Percentiles rank a stretch among this genome's conserved stretches.
Evolutionary conservation across 1,140 invertebrate species (phyloP).

Genomic region (Calycopis cecrops): DNA sequence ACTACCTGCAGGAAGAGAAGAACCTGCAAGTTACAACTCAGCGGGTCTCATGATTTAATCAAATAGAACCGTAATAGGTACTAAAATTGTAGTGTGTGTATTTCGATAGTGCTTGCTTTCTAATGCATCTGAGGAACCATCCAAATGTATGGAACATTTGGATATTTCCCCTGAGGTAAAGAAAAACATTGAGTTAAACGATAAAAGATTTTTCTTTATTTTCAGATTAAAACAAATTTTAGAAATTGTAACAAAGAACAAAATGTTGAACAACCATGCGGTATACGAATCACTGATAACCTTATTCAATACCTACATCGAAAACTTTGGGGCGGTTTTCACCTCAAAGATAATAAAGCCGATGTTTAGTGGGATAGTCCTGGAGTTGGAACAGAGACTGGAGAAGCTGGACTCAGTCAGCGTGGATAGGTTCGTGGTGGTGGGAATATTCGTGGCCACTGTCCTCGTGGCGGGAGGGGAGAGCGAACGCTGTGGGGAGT

Average conservation of each 20-base stretch:
- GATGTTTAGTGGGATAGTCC: constrained; percentile 54
- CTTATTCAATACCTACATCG: constrained; percentile 51
- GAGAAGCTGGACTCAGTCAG: constrained; percentile 59
- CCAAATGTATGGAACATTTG: too few relatives aligned
- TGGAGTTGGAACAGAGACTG: constrained; percentile 61
- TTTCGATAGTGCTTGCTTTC: too few relatives aligned
- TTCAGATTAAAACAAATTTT: constrained; percentile 61
- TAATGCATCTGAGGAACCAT: too few relatives aligned
- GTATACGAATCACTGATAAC: constrained; percentile 53
- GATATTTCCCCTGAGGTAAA: too few relatives aligned
- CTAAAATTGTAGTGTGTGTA: too few relatives aligned
- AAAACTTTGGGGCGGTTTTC: constrained; percentile 59
- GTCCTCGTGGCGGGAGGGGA: constrained; percentile 46
- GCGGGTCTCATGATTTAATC: too few relatives aligned
- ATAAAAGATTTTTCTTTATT: constrained; percentile 24
- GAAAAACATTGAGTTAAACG: too few relatives aligned
- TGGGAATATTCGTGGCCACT: constrained; percentile 64
- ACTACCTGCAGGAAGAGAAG: too few relatives aligned
- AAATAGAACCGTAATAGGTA: too few relatives aligned
- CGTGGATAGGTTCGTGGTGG: constrained; percentile 51
- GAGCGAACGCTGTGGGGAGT: constrained; percentile 40
- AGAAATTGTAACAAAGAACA: constrained; percentile 44
- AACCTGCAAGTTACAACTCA: too few relatives aligned
- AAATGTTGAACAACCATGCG: constrained; percentile 46
- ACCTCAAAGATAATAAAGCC: constrained; percentile 45